These are phyloP conservation scores for Tetramorium parvispinum DNA, from an alignment of 1,140 invertebrate genomes.

Conservation along the genomic window DNA sequence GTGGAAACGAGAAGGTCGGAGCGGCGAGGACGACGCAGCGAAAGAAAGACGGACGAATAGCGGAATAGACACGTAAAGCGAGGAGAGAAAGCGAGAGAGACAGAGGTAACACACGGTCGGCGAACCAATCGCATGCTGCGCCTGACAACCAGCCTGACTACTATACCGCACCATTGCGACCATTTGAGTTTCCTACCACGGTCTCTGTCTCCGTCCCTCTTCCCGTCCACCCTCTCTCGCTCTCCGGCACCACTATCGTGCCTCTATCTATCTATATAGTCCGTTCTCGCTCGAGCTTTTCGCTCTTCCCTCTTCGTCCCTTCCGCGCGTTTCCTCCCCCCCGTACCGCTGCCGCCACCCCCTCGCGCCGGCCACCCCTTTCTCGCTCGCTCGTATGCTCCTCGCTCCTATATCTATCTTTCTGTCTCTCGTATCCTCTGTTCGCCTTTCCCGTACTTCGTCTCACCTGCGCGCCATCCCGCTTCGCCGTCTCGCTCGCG, in stretches of 20 bases:
- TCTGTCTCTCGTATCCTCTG: constrained; percentile 67
- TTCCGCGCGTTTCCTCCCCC: constrained; percentile 37
- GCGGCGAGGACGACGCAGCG: constrained; percentile 53
- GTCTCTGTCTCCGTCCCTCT: constrained; percentile 51
- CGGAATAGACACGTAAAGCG: constrained; percentile 37
- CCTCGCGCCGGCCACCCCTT: constrained; percentile 32
- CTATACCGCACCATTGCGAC: constrained; percentile 81
- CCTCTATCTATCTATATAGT: constrained; percentile 75
- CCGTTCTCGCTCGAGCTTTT: constrained; percentile 66
- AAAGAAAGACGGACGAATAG: constrained; percentile 67
- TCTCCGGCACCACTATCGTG: constrained; percentile 63
- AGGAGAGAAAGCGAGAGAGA: constrained; percentile 57
- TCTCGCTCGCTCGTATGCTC: constrained; percentile 59
- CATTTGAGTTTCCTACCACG: constrained; percentile 82
- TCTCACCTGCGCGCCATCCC: constrained; percentile 36
- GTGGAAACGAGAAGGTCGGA: constrained; percentile 57
- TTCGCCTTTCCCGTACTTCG: constrained; percentile 54
- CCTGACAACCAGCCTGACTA: constrained; percentile 80
- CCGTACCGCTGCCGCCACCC: constrained; percentile 6
- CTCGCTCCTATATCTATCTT: constrained; percentile 49
- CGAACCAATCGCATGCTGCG: constrained; percentile 82
- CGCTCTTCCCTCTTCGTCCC: constrained; percentile 42
- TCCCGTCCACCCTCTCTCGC: constrained; percentile 63
- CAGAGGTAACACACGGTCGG: constrained; percentile 70
- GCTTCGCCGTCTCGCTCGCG: constrained; percentile 38